Evolutionary conservation across 2,113 vertebrate species (phyloP).

Genomic region (Pseudolaguvia tuberculata): DNA sequence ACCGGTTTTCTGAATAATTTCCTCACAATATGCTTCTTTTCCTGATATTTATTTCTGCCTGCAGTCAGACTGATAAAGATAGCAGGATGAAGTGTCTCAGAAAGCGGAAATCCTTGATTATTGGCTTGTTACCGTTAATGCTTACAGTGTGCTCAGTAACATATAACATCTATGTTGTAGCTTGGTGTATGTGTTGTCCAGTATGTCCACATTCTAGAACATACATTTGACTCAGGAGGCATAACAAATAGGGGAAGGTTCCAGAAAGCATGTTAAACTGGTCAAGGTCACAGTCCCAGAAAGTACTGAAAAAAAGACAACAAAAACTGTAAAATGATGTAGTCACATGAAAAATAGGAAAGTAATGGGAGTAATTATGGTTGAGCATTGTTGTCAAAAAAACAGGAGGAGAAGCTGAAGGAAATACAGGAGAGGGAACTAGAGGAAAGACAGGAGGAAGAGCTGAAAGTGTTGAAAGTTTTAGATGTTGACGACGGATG

Average conservation of each 20-base stretch:
- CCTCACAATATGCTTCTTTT: neutral
- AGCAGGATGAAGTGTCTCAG: neutral
- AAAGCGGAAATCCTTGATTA: neutral
- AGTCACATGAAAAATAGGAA: neutral
- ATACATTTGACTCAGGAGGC: neutral
- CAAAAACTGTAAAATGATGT: neutral
- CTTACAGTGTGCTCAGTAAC: neutral
- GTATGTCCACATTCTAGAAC: neutral
- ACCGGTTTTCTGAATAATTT: neutral
- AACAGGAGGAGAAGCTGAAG: too few species aligned
- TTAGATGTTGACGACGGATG: too few species aligned
- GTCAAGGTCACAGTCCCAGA: neutral
- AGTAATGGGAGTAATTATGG: neutral
- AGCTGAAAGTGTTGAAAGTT: too few species aligned
- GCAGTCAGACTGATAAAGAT: neutral
- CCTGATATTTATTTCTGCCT: neutral
- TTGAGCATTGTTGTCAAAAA: too few species aligned
- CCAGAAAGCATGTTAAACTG: neutral
- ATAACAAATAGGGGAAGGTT: neutral
- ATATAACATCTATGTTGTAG: neutral
- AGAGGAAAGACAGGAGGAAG: too few species aligned
- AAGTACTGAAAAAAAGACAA: too few species aligned
- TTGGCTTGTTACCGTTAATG: neutral
- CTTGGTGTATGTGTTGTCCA: neutral
- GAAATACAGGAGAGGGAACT: too few species aligned